Conservation (phyloP, 1,140 invertebrate genomes). For the Heliconius melpomene region DNA sequence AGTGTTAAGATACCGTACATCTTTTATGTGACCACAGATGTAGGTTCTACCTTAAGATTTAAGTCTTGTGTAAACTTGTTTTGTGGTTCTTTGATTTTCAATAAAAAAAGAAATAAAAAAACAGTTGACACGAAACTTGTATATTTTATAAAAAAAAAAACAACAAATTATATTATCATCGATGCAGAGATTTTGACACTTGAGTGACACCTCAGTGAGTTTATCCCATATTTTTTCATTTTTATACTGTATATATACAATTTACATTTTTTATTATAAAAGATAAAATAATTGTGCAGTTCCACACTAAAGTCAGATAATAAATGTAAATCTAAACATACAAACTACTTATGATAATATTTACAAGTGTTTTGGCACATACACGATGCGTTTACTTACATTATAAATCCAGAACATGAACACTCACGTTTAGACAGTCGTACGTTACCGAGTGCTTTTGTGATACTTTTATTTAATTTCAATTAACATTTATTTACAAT, state of each 20-base stretch:
- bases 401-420: neutral
- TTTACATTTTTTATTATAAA: neutral
- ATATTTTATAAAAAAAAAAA: slow-evolving; percentile 35
- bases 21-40: too few relatives aligned
- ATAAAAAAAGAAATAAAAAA: slow-evolving; percentile 9
- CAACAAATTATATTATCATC: slow-evolving; percentile 35
- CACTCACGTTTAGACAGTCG: neutral
- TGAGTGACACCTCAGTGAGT: neutral
- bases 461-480: neutral
- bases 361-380: neutral
- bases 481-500: neutral
- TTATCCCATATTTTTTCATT: neutral
- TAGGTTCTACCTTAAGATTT: too few relatives aligned
- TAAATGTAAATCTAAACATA: slow-evolving; percentile 7
- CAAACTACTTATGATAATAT: neutral
- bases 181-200: neutral
- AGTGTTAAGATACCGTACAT: too few relatives aligned
- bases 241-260: neutral
- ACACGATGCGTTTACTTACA: neutral
- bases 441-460: neutral
- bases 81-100: too few relatives aligned
- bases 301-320: neutral
- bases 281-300: neutral
- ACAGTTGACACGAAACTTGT: slow-evolving; percentile 27
- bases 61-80: too few relatives aligned